Percentiles rank a stretch among this genome's conserved stretches.
Conservation (phyloP, 2,113 vertebrate genomes). For the Rafetus swinhoei region DNA sequence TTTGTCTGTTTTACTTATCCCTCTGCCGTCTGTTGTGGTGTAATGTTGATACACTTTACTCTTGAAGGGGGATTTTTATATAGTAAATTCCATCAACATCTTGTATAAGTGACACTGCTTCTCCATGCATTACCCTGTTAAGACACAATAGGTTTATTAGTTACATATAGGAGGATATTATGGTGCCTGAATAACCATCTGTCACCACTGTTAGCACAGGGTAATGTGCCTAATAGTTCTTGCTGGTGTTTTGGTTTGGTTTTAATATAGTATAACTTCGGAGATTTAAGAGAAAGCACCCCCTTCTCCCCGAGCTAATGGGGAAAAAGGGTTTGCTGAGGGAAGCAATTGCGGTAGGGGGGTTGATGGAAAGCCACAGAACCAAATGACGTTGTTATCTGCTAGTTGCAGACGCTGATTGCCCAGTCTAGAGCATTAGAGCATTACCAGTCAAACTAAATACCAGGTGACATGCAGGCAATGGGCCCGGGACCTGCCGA, state of each 20-base stretch:
- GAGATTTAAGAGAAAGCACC: not conserved
- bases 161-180: constrained; percentile 63
- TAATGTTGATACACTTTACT: constrained; percentile 77
- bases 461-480: constrained; percentile 24
- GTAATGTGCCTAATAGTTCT: constrained; percentile 40
- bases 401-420: constrained; percentile 23
- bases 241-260: not conserved
- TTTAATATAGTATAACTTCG: not conserved
- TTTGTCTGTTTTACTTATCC: constrained; percentile 83
- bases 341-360: not conserved
- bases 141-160: constrained; percentile 79
- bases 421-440: constrained; percentile 6
- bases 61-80: constrained; percentile 72
- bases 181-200: constrained; percentile 64
- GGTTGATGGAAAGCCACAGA: not conserved
- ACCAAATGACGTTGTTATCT: constrained; percentile 12
- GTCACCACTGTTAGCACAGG: constrained; percentile 32
- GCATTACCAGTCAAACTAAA: constrained; percentile 20
- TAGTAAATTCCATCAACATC: constrained; percentile 76
- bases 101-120: constrained; percentile 61
- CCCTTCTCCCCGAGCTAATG: not conserved
- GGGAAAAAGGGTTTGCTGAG: not conserved
- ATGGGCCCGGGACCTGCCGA: not conserved
- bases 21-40: constrained; percentile 77
- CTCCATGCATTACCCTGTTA: constrained; percentile 75